phyloP scores from a whole-genome alignment of 2,888 invertebrate species.

The Bombylius major region DNA sequence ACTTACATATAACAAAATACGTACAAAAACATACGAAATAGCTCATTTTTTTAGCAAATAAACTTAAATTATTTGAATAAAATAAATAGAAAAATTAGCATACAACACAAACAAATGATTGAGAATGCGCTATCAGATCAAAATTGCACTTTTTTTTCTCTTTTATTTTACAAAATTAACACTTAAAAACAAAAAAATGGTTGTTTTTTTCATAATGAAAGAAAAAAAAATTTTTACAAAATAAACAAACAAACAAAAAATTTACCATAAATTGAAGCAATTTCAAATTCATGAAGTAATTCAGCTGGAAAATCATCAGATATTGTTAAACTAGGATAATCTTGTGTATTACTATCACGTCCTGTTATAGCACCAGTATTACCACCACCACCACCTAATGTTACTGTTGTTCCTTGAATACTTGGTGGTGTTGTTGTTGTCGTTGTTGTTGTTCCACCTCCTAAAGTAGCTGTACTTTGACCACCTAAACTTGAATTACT shows the following conservation, averaged over 20 bases:
- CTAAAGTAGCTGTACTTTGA: slow-evolving; percentile 26
- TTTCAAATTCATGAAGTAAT: slow-evolving; percentile 34
- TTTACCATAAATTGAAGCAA: slow-evolving; percentile 35
- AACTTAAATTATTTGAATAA: too few relatives aligned
- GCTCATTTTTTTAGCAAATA: too few relatives aligned
- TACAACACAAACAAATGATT: too few relatives aligned
- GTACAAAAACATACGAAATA: too few relatives aligned
- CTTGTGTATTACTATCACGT: slow-evolving; percentile 34
- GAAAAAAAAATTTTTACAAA: too few relatives aligned
- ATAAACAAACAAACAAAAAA: slow-evolving; percentile 5
- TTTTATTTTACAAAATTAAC: too few relatives aligned
- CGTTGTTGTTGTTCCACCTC: slow-evolving; percentile 15
- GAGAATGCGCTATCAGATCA: too few relatives aligned
- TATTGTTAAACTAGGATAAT: slow-evolving; percentile 38
- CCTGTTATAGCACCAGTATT: slow-evolving; percentile 21
- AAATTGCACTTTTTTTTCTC: too few relatives aligned
- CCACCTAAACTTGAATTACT: slow-evolving; percentile 34
- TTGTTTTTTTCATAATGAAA: too few relatives aligned
- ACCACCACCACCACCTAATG: slow-evolving; percentile 13
- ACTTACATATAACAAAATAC: too few relatives aligned
- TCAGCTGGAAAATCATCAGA: slow-evolving; percentile 37
- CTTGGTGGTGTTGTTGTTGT: slow-evolving; percentile 20
- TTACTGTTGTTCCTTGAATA: slow-evolving; percentile 14
- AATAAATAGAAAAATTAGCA: too few relatives aligned
- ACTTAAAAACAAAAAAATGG: not conserved